Evolutionary conservation across 2,113 vertebrate genomes (phyloP), one percentile per base, ranked within the genome.

Genomic region (Anas platyrhynchos): DNA sequence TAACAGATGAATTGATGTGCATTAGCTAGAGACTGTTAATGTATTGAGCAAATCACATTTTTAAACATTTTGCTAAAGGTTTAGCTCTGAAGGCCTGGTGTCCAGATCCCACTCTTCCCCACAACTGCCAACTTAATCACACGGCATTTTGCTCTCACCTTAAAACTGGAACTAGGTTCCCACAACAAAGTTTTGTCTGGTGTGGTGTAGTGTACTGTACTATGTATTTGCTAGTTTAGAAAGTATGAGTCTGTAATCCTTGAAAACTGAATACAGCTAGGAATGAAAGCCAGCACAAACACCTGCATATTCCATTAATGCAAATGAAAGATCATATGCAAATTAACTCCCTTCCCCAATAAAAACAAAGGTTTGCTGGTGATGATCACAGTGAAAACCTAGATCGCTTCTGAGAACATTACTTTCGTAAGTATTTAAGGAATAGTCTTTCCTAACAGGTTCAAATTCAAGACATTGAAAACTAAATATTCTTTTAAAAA

Each of bases 311-410:
- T 94, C 86, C 72, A 58, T 93, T 88, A 92, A 88, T 97, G 91
- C 91, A 95, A 93, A 95, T 90, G 89, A 97, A 89, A 97, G 96
- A 81, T 89, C 85, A 96, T 95, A 96, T 43, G 78, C 84, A 97
- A 94, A 77, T 96, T 59, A 96, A 97, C 80, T 81, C 48, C 89
- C 92, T 77, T 88, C 75, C 62, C 84, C 93, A 84, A 20, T 80
- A 88, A 95, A 96, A 97, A 96, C 83, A 97, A 98, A 97, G 86
- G 74, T 97, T 97, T 98, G 98, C 98, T 98, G 98, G 98, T 98
- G 98, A 98, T 96, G 95, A 96, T 98, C 98, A 98, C 97, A 98
- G 98, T 98, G 98, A 98, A 93, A 98, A 97, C 88, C 79, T 97
- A 96, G 83, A 96, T 97, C 85, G 95, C 89, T 95, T 98, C 97